These are phyloP conservation scores for Sinelater perroti DNA, from an alignment of 2,888 invertebrate species.

Conservation along the genomic window DNA sequence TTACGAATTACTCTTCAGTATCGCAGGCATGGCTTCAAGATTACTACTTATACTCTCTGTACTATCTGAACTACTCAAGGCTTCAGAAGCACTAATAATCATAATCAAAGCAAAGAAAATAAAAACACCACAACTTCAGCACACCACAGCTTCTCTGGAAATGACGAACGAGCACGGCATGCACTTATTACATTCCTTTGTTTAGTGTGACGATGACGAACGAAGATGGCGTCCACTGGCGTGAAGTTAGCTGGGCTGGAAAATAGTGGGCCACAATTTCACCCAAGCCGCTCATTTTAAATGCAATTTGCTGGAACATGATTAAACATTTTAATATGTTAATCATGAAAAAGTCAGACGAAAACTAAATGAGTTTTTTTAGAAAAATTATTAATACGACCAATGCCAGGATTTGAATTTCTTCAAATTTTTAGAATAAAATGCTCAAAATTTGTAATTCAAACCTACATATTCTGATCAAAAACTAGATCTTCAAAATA, in stretches of 20 bases:
- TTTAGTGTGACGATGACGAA: slow-evolving; percentile 3
- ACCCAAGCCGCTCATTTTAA: neutral
- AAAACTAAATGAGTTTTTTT: no score
- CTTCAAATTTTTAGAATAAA: no score
- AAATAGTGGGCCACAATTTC: no score
- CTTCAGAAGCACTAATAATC: slow-evolving; percentile 61
- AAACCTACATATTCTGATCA: no score
- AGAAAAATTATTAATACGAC: no score
- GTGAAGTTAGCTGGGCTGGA: slow-evolving; percentile 1
- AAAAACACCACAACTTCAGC: slow-evolving; percentile 30
- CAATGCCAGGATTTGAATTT: no score
- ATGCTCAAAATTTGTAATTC: no score
- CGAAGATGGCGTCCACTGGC: neutral
- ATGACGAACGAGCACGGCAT: slow-evolving; percentile 11
- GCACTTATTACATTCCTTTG: slow-evolving; percentile 31
- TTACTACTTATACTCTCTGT: slow-evolving; percentile 52
- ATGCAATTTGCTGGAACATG: slow-evolving; percentile 49
- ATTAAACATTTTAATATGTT: slow-evolving; percentile 50
- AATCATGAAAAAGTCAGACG: no score
- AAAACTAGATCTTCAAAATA: no score
- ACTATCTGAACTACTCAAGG: slow-evolving; percentile 56
- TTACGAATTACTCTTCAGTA: slow-evolving; percentile 58
- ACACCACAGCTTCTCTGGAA: slow-evolving; percentile 15
- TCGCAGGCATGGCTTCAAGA: slow-evolving; percentile 60
- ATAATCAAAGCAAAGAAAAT: slow-evolving; percentile 58